Base-by-base conservation (phyloP, 2,113 vertebrate species). In the Anolis sagrei region DNA sequence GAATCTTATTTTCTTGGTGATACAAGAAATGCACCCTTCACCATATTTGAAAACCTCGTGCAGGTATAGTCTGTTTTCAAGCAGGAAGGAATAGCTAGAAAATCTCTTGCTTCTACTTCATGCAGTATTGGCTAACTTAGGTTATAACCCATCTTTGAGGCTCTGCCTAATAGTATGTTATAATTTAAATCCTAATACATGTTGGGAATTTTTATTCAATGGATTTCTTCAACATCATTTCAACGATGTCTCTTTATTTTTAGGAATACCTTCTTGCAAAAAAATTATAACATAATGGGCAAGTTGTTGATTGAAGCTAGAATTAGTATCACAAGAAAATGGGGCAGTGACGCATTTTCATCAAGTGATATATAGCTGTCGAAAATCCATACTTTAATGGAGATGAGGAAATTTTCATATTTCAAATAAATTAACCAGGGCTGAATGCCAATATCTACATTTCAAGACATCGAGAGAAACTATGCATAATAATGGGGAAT, bases 331-430 rank as follows among this genome's bases (percentile, higher is more conserved):
- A 68, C 9, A 23, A 58, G 48, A 78, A 77, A 84, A 78, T 68
- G 74, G 44, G n/a, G 32, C 32, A 36, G 39, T 68, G 62, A 51
- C 4, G 68, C 48, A 62, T 54, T 76, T 39, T 75, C 75, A 69
- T 84, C 83, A 84, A 77, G 34, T 39, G 19, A 83, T 34, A 14
- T 32, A 84, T 68, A 16, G 10, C 25, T 84, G 75, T 84, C 75
- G 68, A 84, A 84, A 84, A 83, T 34, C 23, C 62, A 51, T 14
- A 61, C 70, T 74, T 82, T 82, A 74, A 74, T 62, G 51, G 51
- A n/a, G 70, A 74, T 39, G 70, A 74, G 39, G 61, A 83, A 74
- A 83, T 44, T 83, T 83, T 44, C 81, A 74, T 83, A 74, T 83
- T 74, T 83, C 64, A 81, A 70, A 70, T 61, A 49, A 82, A 73